Percentiles rank a stretch among this genome's conserved stretches.
phyloP scores from a whole-genome alignment of 1,140 invertebrate genomes.

The Drosophila watanabei region DNA sequence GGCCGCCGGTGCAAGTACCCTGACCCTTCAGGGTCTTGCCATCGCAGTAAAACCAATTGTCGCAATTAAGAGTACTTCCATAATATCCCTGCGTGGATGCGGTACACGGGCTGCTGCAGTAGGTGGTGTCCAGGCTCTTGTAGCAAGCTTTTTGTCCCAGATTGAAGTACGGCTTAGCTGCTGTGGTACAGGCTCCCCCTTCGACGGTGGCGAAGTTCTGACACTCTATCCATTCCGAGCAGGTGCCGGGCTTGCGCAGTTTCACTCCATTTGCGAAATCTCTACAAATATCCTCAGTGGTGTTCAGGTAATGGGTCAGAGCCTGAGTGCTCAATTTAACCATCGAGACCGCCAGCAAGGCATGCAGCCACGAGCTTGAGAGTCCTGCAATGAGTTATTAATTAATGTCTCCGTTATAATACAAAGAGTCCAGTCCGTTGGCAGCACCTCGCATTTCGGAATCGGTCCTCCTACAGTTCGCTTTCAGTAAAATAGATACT shows the following conservation, averaged over 20 bases:
- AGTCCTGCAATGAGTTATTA: slow-evolving; percentile 13
- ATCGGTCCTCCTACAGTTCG: not conserved
- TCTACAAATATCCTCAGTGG: slow-evolving; percentile 56
- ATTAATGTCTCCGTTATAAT: not conserved
- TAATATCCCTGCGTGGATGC: slow-evolving; percentile 39
- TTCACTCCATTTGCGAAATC: slow-evolving; percentile 52
- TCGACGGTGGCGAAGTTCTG: slow-evolving; percentile 17
- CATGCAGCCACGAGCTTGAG: slow-evolving; percentile 2
- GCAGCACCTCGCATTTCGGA: slow-evolving; percentile 35
- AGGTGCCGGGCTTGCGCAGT: slow-evolving; percentile 62
- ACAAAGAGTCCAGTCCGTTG: not conserved
- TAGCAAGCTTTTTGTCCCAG: slow-evolving; percentile 8
- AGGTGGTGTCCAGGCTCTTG: slow-evolving; percentile 13
- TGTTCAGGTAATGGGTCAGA: slow-evolving; percentile 25
- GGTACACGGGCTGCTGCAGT: slow-evolving; percentile 44
- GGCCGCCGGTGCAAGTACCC: slow-evolving; percentile 41
- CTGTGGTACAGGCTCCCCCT: slow-evolving; percentile 5
- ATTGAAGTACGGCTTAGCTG: slow-evolving; percentile 2
- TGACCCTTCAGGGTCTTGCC: not conserved
- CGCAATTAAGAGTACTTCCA: slow-evolving; percentile 49
- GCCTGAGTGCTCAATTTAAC: slow-evolving; percentile 46
- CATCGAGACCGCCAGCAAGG: slow-evolving; percentile 26
- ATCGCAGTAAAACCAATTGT: slow-evolving; percentile 66
- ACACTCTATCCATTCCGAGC: slow-evolving; percentile 56
- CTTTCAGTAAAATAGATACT: slow-evolving; percentile 11